Percentiles rank a stretch among this genome's conserved stretches.
phyloP scores from a whole-genome alignment of 1,140 invertebrate genomes.

The Aphelenchoides avenae region DNA sequence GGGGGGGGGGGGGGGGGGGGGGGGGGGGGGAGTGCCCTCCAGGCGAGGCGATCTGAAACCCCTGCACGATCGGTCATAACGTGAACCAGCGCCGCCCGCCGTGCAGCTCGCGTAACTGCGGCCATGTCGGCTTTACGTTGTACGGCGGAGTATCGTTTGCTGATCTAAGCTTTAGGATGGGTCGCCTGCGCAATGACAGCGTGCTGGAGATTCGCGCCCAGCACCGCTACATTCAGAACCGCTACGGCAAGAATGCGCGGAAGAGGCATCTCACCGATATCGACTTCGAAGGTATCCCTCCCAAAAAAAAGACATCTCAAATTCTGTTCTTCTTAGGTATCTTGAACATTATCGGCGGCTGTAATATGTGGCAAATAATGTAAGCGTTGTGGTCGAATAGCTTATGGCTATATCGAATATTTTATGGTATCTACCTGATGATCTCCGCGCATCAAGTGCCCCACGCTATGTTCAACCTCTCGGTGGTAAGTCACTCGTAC shows the following conservation, averaged over 20 bases:
- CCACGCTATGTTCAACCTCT: conserved; percentile 47
- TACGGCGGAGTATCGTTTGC: background rate
- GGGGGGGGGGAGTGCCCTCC: too few species aligned
- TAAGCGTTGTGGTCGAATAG: too few species aligned
- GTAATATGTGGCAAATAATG: conserved; percentile 37
- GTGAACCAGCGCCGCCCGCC: too few species aligned
- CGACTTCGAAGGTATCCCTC: conserved; percentile 42
- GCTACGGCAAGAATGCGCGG: conserved; percentile 31
- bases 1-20: too few species aligned
- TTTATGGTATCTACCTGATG: conserved; percentile 48
- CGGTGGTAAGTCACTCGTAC: conserved; percentile 57
- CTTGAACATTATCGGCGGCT: conserved; percentile 43
- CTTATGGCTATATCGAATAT: too few species aligned
- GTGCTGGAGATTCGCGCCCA: conserved; percentile 45
- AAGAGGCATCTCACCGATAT: conserved; percentile 43
- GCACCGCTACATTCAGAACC: conserved; percentile 38
- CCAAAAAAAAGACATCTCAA: background rate
- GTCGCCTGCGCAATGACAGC: conserved; percentile 37
- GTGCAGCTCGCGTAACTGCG: too few species aligned
- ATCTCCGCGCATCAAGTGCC: conserved; percentile 46
- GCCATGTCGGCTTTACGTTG: background rate
- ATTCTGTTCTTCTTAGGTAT: conserved; percentile 24
- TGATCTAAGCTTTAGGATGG: conserved; percentile 10
- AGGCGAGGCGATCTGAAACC: too few species aligned
- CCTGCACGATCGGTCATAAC: too few species aligned